These are phyloP conservation scores for Notothenia rossii DNA, from an alignment of 2,113 vertebrate species.

Conservation along the genomic window DNA sequence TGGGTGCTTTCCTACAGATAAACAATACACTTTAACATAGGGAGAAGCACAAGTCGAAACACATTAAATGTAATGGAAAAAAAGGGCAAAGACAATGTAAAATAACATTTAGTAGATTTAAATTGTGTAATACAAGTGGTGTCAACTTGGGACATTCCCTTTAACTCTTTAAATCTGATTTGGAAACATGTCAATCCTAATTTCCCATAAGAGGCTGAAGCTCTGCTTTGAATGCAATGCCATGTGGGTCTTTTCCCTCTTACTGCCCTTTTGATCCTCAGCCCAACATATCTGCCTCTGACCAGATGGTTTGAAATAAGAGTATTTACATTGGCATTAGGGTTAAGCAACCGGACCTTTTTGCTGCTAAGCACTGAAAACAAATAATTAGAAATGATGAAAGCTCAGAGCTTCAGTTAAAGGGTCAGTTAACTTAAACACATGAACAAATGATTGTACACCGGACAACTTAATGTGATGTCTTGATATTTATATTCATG, in stretches of 20 bases:
- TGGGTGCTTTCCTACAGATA: slow-evolving; percentile 60
- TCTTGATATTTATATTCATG: not conserved
- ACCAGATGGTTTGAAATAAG: slow-evolving; percentile 79
- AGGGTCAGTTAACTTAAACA: slow-evolving; percentile 3
- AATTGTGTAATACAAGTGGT: not conserved
- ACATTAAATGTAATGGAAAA: not conserved
- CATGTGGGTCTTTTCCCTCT: slow-evolving; percentile 32
- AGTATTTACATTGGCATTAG: slow-evolving; percentile 78
- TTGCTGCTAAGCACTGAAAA: slow-evolving; percentile 45
- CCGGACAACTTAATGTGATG: too few species aligned
- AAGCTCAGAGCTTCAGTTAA: slow-evolving; percentile 31
- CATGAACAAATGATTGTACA: not conserved
- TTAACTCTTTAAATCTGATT: slow-evolving; percentile 31
- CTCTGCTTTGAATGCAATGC: slow-evolving; percentile 39
- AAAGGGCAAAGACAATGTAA: not conserved
- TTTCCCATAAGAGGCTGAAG: slow-evolving; percentile 35
- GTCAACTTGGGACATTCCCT: not conserved
- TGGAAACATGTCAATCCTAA: slow-evolving; percentile 38
- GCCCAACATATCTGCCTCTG: slow-evolving; percentile 61
- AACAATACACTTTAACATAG: slow-evolving; percentile 55
- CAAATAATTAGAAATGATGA: slow-evolving; percentile 44
- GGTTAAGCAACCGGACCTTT: slow-evolving; percentile 62
- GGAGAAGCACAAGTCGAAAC: slow-evolving; percentile 16
- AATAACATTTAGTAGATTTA: not conserved
- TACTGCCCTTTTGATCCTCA: slow-evolving; percentile 42